These are phyloP conservation scores for Hetaerina americana DNA, from an alignment of 1,140 invertebrate species.

Conservation along the genomic window DNA sequence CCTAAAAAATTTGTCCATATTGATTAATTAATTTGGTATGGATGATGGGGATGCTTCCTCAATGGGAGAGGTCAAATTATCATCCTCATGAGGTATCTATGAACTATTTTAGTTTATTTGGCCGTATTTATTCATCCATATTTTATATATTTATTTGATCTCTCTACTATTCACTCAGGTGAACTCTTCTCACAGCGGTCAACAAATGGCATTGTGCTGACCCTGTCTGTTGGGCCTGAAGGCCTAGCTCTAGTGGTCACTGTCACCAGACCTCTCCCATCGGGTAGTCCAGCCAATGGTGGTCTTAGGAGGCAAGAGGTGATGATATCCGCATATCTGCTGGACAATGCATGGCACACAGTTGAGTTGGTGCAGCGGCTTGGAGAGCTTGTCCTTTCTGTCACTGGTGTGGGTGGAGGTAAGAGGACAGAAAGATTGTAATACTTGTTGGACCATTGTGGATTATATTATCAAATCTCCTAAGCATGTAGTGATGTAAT, in stretches of 20 bases:
- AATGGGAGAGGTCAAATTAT: no score
- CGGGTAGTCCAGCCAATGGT: not conserved
- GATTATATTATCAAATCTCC: no score
- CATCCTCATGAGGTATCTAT: no score
- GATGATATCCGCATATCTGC: constrained; percentile 44
- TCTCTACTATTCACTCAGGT: constrained; percentile 27
- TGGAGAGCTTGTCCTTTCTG: constrained; percentile 47
- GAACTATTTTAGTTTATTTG: no score
- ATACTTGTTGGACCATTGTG: no score
- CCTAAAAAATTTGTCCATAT: no score
- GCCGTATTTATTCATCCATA: no score
- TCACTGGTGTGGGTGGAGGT: constrained; percentile 26
- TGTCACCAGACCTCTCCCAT: not conserved
- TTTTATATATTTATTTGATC: not conserved
- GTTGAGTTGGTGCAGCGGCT: constrained; percentile 52
- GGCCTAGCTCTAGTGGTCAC: not conserved
- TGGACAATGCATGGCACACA: constrained; percentile 70
- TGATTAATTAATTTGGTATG: no score
- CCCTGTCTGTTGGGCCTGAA: constrained; percentile 5
- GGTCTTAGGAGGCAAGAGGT: constrained; percentile 38
- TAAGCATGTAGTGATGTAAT: no score
- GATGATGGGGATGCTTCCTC: no score
- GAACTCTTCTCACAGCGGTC: constrained; percentile 53
- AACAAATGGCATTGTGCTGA: constrained; percentile 1
- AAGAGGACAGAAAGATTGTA: no score